A percentile compares a stretch with the other conserved stretches of the same genome.
Evolutionary conservation across 2,888 invertebrate genomes (phyloP).

Genomic region (Torymus tubicola): DNA sequence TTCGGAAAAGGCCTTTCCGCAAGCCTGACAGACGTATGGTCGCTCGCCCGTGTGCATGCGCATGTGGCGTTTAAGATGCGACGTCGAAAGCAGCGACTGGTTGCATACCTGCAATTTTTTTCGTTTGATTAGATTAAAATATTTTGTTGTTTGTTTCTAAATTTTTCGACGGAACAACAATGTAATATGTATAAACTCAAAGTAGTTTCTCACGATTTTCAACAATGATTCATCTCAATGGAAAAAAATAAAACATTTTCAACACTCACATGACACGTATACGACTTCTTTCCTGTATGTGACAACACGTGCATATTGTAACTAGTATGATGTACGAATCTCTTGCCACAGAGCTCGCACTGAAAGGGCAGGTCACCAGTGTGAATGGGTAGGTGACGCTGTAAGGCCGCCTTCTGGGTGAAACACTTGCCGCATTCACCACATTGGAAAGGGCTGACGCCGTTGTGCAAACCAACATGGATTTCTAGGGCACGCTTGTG

Average conservation of each 20-base stretch:
- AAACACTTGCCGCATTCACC: conserved; percentile 80
- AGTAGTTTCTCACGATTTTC: too few relatives aligned
- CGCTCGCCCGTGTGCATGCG: conserved; percentile 82
- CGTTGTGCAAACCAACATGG: conserved; percentile 80
- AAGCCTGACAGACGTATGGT: conserved; percentile 64
- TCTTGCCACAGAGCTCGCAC: conserved; percentile 82
- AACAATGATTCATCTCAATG: too few relatives aligned
- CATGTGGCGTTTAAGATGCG: conserved; percentile 83
- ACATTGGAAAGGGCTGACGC: conserved; percentile 81
- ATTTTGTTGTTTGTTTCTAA: too few relatives aligned
- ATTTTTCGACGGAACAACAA: too few relatives aligned
- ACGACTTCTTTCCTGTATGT: conserved; percentile 76
- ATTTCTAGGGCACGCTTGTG: conserved; percentile 81
- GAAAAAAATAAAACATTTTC: too few relatives aligned
- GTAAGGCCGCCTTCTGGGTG: conserved; percentile 81
- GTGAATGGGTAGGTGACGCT: conserved; percentile 81
- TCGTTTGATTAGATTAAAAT: too few relatives aligned
- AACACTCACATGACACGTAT: conserved; percentile 66
- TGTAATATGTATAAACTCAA: too few relatives aligned
- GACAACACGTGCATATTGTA: conserved; percentile 84
- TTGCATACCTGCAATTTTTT: conserved; percentile 76
- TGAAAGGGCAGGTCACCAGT: conserved; percentile 81
- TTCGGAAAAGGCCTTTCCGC: conserved; percentile 70
- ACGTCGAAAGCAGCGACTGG: conserved; percentile 81
- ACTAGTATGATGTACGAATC: conserved; percentile 83